Evolutionary conservation across 92 coral and sea anemone species (phyloP).

Genomic region (Phenganax stokvisi): DNA sequence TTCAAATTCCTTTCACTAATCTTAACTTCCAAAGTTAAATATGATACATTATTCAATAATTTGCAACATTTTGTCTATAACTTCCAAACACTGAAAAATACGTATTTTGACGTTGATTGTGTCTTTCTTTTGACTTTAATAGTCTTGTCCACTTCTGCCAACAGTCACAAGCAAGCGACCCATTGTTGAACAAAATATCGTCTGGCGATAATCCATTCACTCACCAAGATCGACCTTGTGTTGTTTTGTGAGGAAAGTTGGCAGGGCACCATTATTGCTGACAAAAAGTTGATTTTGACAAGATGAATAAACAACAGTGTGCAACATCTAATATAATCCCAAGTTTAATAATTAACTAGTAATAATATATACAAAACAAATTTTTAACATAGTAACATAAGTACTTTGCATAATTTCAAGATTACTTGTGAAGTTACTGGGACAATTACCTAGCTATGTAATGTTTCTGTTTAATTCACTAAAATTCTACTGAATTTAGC

Average conservation of each 20-base stretch:
- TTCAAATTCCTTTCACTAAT: no score
- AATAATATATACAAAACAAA: not conserved
- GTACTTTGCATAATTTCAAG: no score
- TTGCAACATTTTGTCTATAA: no score
- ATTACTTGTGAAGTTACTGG: no score
- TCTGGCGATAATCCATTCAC: constrained; percentile 66
- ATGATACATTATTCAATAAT: no score
- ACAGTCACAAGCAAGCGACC: constrained; percentile 53
- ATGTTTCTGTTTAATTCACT: no score
- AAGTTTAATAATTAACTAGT: not conserved
- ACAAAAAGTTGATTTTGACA: not conserved
- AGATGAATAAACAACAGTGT: not conserved
- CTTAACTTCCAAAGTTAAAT: no score
- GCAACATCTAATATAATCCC: not conserved
- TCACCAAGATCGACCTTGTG: constrained; percentile 52
- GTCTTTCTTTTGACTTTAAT: constrained; percentile 19
- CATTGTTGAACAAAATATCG: constrained; percentile 59
- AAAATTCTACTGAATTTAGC: no score
- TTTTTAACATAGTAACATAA: not conserved
- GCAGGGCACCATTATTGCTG: not conserved
- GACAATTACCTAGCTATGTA: no score
- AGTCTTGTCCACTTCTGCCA: constrained; percentile 63
- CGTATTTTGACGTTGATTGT: no score
- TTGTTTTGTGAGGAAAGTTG: constrained; percentile 31
- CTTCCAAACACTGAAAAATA: no score